These are phyloP conservation scores for Myotis myotis DNA, from an alignment of 2,797 vertebrate species.

Conservation along the genomic window DNA sequence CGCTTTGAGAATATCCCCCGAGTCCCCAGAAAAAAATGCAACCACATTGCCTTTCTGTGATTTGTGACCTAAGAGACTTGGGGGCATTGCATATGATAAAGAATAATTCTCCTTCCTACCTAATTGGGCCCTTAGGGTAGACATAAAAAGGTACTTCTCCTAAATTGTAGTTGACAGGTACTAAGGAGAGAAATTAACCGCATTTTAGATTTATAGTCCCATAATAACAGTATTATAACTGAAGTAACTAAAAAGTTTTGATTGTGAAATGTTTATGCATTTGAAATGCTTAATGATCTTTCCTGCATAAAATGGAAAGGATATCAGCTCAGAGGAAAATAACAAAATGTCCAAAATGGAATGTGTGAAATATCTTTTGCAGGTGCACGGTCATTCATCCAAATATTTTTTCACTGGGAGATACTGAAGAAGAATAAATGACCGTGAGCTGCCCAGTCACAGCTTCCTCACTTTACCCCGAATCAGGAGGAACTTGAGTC, in stretches of 20 bases:
- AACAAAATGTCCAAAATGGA: conserved; percentile 63
- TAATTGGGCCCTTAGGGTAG: background rate
- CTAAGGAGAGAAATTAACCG: background rate
- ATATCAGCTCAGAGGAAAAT: conserved; percentile 54
- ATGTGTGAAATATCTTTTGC: conserved; percentile 60
- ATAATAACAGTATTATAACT: conserved; percentile 18
- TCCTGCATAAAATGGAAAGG: conserved; percentile 54
- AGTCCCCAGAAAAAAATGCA: background rate
- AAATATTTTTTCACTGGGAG: conserved; percentile 56
- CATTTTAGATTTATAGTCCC: conserved; percentile 26
- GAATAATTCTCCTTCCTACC: background rate
- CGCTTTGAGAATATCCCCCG: background rate
- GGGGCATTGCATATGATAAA: background rate
- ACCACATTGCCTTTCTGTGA: background rate
- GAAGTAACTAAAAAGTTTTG: conserved; percentile 46
- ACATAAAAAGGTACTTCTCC: background rate
- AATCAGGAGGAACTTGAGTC: background rate
- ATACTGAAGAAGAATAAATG: conserved; percentile 35
- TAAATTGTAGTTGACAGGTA: background rate
- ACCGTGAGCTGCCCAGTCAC: background rate
- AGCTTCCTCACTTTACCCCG: background rate
- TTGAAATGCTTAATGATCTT: conserved; percentile 64
- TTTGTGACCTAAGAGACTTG: background rate
- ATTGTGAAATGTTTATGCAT: conserved; percentile 64
- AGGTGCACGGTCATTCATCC: conserved; percentile 44